Percentiles rank a stretch among this genome's conserved stretches.
These are phyloP conservation scores for Xestia xanthographa DNA, from an alignment of 2,888 invertebrate species.

Conservation along the genomic window DNA sequence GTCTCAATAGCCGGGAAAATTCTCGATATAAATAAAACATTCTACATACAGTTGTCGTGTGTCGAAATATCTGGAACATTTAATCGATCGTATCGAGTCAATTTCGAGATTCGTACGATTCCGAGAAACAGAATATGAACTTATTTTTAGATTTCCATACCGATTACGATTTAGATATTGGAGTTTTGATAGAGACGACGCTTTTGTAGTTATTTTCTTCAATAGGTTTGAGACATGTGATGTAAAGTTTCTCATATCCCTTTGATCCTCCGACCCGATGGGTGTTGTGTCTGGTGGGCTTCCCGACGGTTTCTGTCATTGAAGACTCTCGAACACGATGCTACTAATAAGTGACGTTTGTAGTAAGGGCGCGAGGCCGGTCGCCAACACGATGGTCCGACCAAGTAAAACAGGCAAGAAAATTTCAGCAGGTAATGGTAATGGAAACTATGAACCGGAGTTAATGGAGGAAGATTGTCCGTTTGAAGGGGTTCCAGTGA, in stretches of 20 bases:
- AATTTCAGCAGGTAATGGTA: too few relatives aligned
- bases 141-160: conserved; percentile 11
- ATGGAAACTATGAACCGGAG: too few relatives aligned
- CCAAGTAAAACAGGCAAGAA: too few relatives aligned
- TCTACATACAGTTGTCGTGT: background rate
- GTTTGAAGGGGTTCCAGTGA: too few relatives aligned
- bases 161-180: background rate
- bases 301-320: too few relatives aligned
- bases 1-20: conserved; percentile 3
- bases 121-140: background rate
- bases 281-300: background rate
- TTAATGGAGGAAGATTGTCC: too few relatives aligned
- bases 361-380: too few relatives aligned
- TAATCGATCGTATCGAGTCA: conserved; percentile 4
- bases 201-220: background rate
- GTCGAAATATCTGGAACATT: conserved; percentile 3
- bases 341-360: background rate
- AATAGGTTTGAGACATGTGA: background rate
- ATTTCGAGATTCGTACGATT: conserved; percentile 5
- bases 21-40: background rate
- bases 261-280: background rate
- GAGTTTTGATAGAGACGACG: background rate
- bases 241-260: background rate
- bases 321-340: too few relatives aligned
- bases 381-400: too few relatives aligned